These are phyloP conservation scores for Camponotus vicinus DNA, from an alignment of 1,140 invertebrate genomes.

Conservation along the genomic window DNA sequence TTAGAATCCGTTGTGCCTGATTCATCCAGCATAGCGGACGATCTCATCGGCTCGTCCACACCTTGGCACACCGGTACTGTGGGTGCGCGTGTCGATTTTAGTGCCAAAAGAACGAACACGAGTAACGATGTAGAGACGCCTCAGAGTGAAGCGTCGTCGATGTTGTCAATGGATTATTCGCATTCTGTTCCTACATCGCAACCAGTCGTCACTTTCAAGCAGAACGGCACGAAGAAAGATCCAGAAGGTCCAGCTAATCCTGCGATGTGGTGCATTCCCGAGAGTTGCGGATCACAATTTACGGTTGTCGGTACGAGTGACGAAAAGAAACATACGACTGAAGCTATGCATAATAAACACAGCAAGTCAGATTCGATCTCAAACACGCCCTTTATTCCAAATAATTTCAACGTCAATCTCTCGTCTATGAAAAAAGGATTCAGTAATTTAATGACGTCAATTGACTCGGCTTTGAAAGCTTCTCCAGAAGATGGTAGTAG, in stretches of 20 bases:
- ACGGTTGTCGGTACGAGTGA: constrained; percentile 25
- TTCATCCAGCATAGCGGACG: constrained; percentile 92
- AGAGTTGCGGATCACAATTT: background rate
- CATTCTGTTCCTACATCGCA: constrained; percentile 67
- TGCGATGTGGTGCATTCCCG: constrained; percentile 22
- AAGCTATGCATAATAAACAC: constrained; percentile 62
- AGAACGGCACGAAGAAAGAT: constrained; percentile 80
- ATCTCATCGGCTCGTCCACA: constrained; percentile 83
- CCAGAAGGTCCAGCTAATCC: constrained; percentile 40
- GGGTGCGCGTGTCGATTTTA: constrained; percentile 78
- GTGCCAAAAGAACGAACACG: constrained; percentile 81
- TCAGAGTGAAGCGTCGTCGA: constrained; percentile 82
- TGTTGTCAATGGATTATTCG: constrained; percentile 80
- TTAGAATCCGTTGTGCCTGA: constrained; percentile 93
- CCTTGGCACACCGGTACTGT: constrained; percentile 74
- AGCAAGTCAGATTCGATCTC: constrained; percentile 70
- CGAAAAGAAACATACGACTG: constrained; percentile 58
- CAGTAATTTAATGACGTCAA: constrained; percentile 92
- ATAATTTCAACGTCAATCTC: constrained; percentile 87
- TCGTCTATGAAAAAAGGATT: constrained; percentile 93
- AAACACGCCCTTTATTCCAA: constrained; percentile 80
- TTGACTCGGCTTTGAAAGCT: constrained; percentile 92
- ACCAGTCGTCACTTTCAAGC: constrained; percentile 83
- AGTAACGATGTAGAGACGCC: constrained; percentile 82
- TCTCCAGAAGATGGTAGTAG: constrained; percentile 90